phyloP scores from a whole-genome alignment of 2,797 vertebrate species.

The Hafferia zeledoni region DNA sequence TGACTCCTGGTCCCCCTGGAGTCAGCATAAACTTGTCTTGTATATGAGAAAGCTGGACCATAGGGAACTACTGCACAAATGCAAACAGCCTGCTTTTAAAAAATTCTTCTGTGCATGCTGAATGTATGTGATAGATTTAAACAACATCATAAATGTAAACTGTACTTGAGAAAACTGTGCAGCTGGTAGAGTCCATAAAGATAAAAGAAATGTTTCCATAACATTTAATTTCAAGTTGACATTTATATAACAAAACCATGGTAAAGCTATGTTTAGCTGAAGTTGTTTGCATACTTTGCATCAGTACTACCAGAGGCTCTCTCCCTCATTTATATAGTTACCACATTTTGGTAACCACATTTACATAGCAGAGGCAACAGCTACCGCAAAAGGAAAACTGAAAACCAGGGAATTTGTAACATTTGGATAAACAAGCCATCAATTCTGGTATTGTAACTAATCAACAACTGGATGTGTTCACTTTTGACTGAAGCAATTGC shows the following conservation, averaged over 20 bases:
- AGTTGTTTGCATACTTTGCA: constrained; percentile 64
- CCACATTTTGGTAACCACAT: constrained; percentile 41
- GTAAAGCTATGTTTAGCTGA: constrained; percentile 65
- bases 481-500: neutral
- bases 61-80: neutral
- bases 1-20: neutral
- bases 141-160: constrained; percentile 65
- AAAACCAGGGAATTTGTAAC: constrained; percentile 47
- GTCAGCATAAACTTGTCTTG: neutral
- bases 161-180: constrained; percentile 41
- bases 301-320: constrained; percentile 13
- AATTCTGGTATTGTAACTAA: neutral
- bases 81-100: constrained; percentile 46
- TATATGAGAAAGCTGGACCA: neutral
- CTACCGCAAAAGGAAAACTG: constrained; percentile 59
- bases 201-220: constrained; percentile 70
- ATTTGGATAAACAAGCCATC: constrained; percentile 47
- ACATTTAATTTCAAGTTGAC: constrained; percentile 64
- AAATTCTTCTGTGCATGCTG: constrained; percentile 9
- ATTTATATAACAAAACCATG: constrained; percentile 65
- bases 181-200: constrained; percentile 58
- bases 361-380: neutral
- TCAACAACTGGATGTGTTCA: constrained; percentile 11
- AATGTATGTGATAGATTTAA: constrained; percentile 52
- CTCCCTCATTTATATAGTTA: constrained; percentile 35